Percentiles rank a stretch among this genome's conserved stretches.
Evolutionary conservation across 2,888 invertebrate species (phyloP).

Genomic region (Cecidostiba fungosa): DNA sequence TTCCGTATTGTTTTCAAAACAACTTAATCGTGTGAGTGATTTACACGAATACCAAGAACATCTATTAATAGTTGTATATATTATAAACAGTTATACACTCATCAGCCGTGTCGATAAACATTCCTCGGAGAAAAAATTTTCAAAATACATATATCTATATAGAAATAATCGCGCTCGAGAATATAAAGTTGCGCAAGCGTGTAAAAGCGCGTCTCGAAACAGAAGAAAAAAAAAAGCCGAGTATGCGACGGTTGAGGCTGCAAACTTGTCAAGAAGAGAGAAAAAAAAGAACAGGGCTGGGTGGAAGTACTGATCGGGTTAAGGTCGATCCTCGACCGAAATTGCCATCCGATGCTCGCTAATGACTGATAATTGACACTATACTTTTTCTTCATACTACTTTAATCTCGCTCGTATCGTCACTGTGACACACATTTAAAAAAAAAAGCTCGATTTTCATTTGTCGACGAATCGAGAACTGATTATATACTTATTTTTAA

Average conservation of each 20-base stretch:
- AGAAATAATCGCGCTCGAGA: background rate
- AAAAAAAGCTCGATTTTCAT: background rate
- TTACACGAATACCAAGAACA: conserved; percentile 16
- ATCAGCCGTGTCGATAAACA: background rate
- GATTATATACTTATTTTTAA: background rate
- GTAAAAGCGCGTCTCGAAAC: background rate
- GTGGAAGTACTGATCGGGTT: conserved; percentile 53
- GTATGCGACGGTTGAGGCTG: background rate
- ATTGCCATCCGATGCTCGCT: conserved; percentile 53
- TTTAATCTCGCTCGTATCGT: conserved; percentile 19
- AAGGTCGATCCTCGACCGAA: conserved; percentile 64
- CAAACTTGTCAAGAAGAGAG: conserved; percentile 2
- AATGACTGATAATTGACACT: conserved; percentile 60
- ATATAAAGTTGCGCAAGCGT: background rate
- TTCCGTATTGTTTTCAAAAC: conserved; percentile 38
- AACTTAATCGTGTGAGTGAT: background rate
- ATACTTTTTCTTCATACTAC: conserved; percentile 34
- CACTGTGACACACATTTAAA: background rate
- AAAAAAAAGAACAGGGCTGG: conserved; percentile 26
- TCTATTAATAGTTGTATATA: background rate
- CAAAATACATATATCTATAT: background rate
- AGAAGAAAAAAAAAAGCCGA: conserved; percentile 19
- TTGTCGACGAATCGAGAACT: too few relatives aligned
- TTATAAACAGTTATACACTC: background rate
- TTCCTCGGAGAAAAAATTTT: background rate